Percentiles rank a stretch among this genome's conserved stretches.
These are phyloP conservation scores for Holcopasites calliopsidis DNA, from an alignment of 1,140 invertebrate species.

Conservation along the genomic window DNA sequence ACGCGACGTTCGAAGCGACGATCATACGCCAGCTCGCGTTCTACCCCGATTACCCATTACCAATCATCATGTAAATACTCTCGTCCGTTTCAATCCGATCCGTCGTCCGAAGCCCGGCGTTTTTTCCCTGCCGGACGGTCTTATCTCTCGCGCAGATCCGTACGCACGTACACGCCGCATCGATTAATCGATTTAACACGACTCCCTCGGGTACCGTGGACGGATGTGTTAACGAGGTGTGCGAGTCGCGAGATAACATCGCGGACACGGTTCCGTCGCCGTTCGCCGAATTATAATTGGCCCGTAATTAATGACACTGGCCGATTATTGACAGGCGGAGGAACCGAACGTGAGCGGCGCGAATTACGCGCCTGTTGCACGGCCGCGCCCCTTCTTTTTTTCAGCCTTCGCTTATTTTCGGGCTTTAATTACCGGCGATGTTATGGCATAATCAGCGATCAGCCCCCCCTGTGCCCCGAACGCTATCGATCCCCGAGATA, in stretches of 20 bases:
- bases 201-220: slow-evolving; percentile 46
- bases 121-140: slow-evolving; percentile 31
- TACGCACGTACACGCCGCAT: neutral
- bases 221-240: slow-evolving; percentile 57
- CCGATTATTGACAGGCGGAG: slow-evolving; percentile 65
- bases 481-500: slow-evolving; percentile 44
- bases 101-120: neutral
- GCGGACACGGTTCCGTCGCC: slow-evolving; percentile 52
- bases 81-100: neutral
- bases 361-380: slow-evolving; percentile 46
- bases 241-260: slow-evolving; percentile 49
- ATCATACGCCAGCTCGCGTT: neutral
- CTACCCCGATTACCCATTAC: slow-evolving; percentile 27
- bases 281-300: slow-evolving; percentile 70
- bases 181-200: slow-evolving; percentile 60
- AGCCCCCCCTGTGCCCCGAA: neutral
- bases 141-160: slow-evolving; percentile 8
- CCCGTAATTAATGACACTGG: slow-evolving; percentile 71
- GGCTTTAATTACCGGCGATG: slow-evolving; percentile 65
- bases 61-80: slow-evolving; percentile 17
- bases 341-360: slow-evolving; percentile 15
- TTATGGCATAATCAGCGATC: slow-evolving; percentile 61
- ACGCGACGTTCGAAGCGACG: no score
- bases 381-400: slow-evolving; percentile 47
- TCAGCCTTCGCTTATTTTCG: slow-evolving; percentile 60